These are phyloP conservation scores for Encarsia formosa DNA, from an alignment of 2,888 invertebrate genomes.

Conservation along the genomic window DNA sequence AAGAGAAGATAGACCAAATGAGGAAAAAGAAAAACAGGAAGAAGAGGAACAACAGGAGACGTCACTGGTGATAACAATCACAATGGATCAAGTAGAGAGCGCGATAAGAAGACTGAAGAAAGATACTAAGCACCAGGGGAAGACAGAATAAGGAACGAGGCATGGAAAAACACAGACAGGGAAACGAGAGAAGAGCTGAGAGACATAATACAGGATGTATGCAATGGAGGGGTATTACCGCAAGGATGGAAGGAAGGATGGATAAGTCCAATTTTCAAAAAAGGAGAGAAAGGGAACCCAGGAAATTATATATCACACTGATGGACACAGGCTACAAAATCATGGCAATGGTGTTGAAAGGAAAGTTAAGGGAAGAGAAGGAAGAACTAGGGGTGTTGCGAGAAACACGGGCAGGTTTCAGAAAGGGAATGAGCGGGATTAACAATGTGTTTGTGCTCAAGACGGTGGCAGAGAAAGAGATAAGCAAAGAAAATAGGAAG, in stretches of 20 bases:
- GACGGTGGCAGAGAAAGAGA: neutral
- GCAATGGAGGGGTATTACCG: constrained; percentile 8
- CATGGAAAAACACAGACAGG: neutral
- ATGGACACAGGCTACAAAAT: neutral
- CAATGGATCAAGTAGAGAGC: too few relatives aligned
- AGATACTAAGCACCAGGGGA: neutral
- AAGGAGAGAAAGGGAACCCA: constrained; percentile 5
- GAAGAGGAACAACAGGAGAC: neutral
- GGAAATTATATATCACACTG: constrained; percentile 11
- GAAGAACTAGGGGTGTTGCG: neutral
- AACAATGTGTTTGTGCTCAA: neutral
- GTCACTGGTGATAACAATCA: neutral
- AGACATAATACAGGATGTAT: constrained; percentile 5
- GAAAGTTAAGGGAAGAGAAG: neutral
- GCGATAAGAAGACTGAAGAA: too few relatives aligned
- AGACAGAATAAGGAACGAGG: constrained; percentile 3
- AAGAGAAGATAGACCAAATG: neutral
- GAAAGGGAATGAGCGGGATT: neutral
- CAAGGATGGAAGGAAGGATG: constrained; percentile 8
- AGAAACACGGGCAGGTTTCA: neutral
- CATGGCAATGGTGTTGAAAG: neutral
- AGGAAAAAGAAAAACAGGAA: neutral
- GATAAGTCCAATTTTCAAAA: constrained; percentile 10
- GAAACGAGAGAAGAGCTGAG: neutral
- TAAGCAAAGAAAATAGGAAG: neutral